Base-by-base conservation (phyloP, 2,797 vertebrate genomes). In the Sebastiscus albofasciatus region DNA sequence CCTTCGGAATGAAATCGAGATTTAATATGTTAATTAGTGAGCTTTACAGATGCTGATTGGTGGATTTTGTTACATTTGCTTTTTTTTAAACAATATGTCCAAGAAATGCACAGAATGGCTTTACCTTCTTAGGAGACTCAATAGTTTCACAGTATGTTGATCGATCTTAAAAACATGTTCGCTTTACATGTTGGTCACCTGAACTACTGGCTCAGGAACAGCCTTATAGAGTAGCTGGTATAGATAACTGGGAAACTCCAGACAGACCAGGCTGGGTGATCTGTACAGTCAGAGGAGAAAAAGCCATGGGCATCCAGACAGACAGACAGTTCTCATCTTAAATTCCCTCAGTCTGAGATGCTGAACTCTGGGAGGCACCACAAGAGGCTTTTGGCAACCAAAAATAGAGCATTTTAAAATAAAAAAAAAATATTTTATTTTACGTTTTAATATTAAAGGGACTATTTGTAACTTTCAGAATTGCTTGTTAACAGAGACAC, bases 221-320 rank as follows among this genome's bases (percentile, higher is more conserved):
- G 31, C 11, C n/a, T 56, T 0, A 27, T 16, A 4, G 22, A 36
- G 18, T 10, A 49, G 55, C 49, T 67, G 29, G 31, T 27, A 33
- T 20, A 2, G 13, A 2, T 42, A 56, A 22, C 55, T 64, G 22
- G n/a, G 7, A 59, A 59, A 24, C 24, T 20, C 42, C 26, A 8
- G 26, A 24, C 4, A 49, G 46, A 49, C 46, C 11, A 27, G 56
- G 13, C 24, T 49, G 36, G 62, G 29, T n/a, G 4, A 65, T 49
- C 29, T 55, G 11, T 34, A 16, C 34, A 33, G 73, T 68, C 24
- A 36, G 71, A 36, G 34, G 31, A 73, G 49, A 31, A 66, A n/a
- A 78, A 81, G 67, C 67, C 34, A 36, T 8, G 24, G 67, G n/a
- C 56, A 24, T 36, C 69, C 61, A 71, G 42, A 77, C 67, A 67